These are phyloP conservation scores for Biston betularia DNA, from an alignment of 2,888 invertebrate genomes.

Conservation along the genomic window DNA sequence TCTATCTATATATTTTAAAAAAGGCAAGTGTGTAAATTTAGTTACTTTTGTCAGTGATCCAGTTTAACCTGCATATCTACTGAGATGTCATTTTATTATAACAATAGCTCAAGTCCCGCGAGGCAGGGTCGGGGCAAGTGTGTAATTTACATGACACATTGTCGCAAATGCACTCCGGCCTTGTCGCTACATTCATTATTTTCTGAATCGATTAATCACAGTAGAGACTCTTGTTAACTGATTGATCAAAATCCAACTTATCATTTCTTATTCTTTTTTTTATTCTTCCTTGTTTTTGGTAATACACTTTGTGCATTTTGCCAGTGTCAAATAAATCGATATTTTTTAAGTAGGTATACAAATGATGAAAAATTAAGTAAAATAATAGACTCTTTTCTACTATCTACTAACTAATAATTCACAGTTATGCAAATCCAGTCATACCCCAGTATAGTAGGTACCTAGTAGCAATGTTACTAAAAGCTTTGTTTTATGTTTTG, in stretches of 20 bases:
- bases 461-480: too few species aligned
- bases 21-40: not conserved
- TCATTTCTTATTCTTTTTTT: not conserved
- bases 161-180: constrained; percentile 66
- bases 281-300: too few species aligned
- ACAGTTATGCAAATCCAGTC: too few species aligned
- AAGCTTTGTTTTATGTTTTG: too few species aligned
- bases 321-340: too few species aligned
- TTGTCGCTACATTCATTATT: constrained; percentile 62
- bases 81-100: constrained; percentile 83
- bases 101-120: constrained; percentile 72
- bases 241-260: not conserved
- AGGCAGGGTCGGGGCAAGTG: constrained; percentile 64
- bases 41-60: constrained; percentile 19
- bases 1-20: too few species aligned
- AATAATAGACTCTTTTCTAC: too few species aligned
- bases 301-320: not conserved
- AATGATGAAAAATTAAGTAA: too few species aligned
- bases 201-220: constrained; percentile 18
- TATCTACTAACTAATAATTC: too few species aligned
- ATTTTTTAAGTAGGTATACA: too few species aligned
- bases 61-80: constrained; percentile 53
- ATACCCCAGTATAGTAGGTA: too few species aligned
- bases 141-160: constrained; percentile 78
- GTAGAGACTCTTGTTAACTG: not conserved